Evolutionary conservation across 2,888 invertebrate genomes (phyloP).

Genomic region (Callinectes sapidus): DNA sequence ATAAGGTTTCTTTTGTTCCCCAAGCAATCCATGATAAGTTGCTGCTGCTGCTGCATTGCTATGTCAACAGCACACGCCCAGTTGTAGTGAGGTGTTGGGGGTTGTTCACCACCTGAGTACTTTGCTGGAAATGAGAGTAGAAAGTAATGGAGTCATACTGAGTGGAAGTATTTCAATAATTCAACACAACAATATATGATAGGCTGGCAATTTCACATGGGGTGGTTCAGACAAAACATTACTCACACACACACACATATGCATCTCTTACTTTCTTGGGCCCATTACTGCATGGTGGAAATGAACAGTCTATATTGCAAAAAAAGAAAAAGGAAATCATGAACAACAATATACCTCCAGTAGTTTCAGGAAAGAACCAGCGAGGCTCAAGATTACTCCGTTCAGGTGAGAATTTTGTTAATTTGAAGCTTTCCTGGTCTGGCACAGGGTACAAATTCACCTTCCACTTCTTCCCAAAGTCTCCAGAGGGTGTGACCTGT

Average conservation of each 20-base stretch:
- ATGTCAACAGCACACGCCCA: constrained; percentile 65
- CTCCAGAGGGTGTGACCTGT: constrained; percentile 59
- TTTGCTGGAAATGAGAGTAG: neutral
- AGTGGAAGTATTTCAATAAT: neutral
- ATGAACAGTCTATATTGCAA: no score
- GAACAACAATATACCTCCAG: neutral
- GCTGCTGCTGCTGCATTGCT: constrained; percentile 52
- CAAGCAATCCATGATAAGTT: constrained; percentile 22
- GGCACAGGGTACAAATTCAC: constrained; percentile 68
- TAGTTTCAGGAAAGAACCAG: constrained; percentile 49
- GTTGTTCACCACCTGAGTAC: constrained; percentile 16
- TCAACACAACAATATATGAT: neutral
- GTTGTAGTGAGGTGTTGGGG: constrained; percentile 63
- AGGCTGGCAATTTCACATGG: no score
- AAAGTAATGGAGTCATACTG: neutral
- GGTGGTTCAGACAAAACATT: no score
- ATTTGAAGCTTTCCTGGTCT: constrained; percentile 42
- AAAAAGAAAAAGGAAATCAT: no score
- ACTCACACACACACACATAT: no score
- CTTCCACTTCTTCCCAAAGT: constrained; percentile 64
- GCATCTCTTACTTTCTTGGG: no score
- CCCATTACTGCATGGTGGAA: no score
- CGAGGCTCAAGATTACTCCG: constrained; percentile 47
- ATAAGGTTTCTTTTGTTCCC: constrained; percentile 39
- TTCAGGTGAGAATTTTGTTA: constrained; percentile 44